Evolutionary conservation across 1,140 invertebrate genomes (phyloP).

Genomic region (Drosophila aff.): DNA sequence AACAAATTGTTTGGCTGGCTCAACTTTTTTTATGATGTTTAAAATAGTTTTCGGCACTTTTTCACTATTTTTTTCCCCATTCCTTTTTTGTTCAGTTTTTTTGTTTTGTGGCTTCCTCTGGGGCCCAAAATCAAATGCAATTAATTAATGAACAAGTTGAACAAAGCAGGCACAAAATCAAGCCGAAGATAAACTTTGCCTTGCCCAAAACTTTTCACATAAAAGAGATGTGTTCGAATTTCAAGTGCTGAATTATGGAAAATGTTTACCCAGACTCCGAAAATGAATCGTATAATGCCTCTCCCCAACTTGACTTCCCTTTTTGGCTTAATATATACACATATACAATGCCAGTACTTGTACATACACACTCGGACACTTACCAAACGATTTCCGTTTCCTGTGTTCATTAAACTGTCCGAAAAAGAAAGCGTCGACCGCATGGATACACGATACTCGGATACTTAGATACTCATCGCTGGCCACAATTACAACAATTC

Average conservation of each 20-base stretch:
- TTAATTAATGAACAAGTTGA: conserved; percentile 58
- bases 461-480: conserved; percentile 40
- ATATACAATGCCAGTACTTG: neutral
- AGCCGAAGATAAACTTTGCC: conserved; percentile 22
- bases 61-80: neutral
- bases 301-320: neutral
- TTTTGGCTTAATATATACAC: neutral
- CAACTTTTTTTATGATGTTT: conserved; percentile 61
- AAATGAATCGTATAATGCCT: neutral
- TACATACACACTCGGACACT: conserved; percentile 21
- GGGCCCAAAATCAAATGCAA: conserved; percentile 61
- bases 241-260: conserved; percentile 33
- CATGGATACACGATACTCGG: conserved; percentile 33
- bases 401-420: conserved; percentile 76
- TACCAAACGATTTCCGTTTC: conserved; percentile 75
- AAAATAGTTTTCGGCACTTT: conserved; percentile 44
- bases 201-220: conserved; percentile 30
- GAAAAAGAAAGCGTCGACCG: conserved; percentile 69
- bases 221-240: conserved; percentile 29
- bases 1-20: conserved; percentile 38
- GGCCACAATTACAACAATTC: conserved; percentile 31
- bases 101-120: conserved; percentile 7
- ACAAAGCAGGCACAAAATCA: conserved; percentile 32
- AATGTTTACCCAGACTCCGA: conserved; percentile 24
- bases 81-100: neutral